phyloP scores from a whole-genome alignment of 2,113 vertebrate species.

The Morone saxatilis region DNA sequence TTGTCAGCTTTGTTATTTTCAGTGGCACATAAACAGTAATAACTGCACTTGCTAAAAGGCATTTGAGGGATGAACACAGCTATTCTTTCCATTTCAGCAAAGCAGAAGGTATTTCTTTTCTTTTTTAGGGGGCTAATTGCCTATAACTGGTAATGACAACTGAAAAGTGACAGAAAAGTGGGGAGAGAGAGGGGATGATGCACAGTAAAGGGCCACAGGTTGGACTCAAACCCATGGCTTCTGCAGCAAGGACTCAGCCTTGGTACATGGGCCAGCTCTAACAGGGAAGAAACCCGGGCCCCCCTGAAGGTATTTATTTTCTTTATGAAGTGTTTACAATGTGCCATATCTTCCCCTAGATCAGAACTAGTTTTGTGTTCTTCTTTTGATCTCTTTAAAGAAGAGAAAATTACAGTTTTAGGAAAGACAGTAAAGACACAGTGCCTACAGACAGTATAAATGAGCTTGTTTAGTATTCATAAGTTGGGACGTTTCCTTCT shows the following conservation, averaged over 20 bases:
- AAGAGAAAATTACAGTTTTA: not conserved
- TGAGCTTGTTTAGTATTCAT: not conserved
- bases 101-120: not conserved
- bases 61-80: not conserved
- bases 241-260: no score
- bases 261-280: no score
- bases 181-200: no score
- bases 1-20: not conserved
- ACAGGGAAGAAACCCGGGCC: no score
- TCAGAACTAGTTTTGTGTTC: not conserved
- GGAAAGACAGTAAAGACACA: not conserved
- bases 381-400: not conserved
- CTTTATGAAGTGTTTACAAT: not conserved
- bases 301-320: not conserved
- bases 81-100: not conserved
- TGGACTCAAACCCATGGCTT: no score
- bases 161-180: no score
- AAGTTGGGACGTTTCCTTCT: not conserved
- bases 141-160: no score
- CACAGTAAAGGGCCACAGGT: no score
- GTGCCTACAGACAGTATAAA: not conserved
- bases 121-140: no score
- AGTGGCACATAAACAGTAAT: not conserved
- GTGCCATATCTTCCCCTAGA: not conserved
- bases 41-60: not conserved